Percentiles rank a stretch among this genome's conserved stretches.
Conservation (phyloP, 2,888 invertebrate species). For the Achlya flavicornis region DNA sequence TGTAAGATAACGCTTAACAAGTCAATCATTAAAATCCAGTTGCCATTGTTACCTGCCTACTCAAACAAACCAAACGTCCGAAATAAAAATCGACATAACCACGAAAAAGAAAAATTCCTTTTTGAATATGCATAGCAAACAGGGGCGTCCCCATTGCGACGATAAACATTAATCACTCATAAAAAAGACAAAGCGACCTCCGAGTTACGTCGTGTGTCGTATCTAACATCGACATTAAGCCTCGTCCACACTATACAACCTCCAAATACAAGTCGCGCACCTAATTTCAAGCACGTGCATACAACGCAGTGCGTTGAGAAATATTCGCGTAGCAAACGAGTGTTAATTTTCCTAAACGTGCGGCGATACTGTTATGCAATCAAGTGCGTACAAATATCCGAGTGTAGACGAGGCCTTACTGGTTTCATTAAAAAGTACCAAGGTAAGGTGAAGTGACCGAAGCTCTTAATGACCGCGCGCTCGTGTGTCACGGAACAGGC, state of each 20-base stretch:
- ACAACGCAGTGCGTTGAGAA: not conserved
- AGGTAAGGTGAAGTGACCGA: constrained; percentile 42
- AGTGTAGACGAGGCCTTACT: constrained; percentile 11
- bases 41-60: constrained; percentile 17
- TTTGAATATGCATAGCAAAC: constrained; percentile 70
- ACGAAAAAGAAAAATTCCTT: constrained; percentile 29
- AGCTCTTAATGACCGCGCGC: constrained; percentile 63
- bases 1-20: constrained; percentile 9
- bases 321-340: too few species aligned
- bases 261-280: constrained; percentile 19
- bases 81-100: constrained; percentile 45
- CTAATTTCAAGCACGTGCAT: constrained; percentile 25
- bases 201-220: constrained; percentile 56
- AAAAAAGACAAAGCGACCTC: constrained; percentile 81
- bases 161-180: constrained; percentile 78
- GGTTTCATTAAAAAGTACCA: constrained; percentile 13
- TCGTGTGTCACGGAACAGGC: constrained; percentile 80
- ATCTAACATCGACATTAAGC: constrained; percentile 71
- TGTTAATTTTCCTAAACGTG: not conserved
- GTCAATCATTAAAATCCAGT: constrained; percentile 14
- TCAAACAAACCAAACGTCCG: constrained; percentile 39
- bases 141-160: constrained; percentile 49
- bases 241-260: constrained; percentile 21
- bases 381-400: not conserved
- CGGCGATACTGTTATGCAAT: not conserved